Conservation (phyloP, 2,888 invertebrate genomes). For the Synanthedon andrenaeformis region DNA sequence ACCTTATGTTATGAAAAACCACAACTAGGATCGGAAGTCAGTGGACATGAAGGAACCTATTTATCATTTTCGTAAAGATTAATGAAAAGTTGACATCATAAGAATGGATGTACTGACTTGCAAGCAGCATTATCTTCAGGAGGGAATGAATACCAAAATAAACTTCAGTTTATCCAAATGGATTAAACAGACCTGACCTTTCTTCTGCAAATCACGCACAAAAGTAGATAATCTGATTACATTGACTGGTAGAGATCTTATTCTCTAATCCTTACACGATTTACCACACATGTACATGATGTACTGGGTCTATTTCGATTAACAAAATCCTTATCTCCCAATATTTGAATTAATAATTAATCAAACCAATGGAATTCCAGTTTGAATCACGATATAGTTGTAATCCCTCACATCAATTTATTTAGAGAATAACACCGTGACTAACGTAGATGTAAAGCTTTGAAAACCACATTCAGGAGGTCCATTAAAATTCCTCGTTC, state of each 20-base stretch:
- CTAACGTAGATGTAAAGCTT: conserved; percentile 20
- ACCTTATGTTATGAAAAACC: too few relatives aligned
- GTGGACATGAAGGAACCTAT: too few relatives aligned
- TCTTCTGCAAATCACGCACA: neutral
- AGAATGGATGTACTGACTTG: too few relatives aligned
- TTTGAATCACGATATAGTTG: conserved; percentile 33
- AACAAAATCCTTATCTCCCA: conserved; percentile 40
- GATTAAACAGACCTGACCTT: neutral
- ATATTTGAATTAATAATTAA: conserved; percentile 46
- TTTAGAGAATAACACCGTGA: conserved; percentile 34
- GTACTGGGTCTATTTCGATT: conserved; percentile 38
- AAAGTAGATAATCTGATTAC: neutral
- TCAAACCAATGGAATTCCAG: conserved; percentile 38
- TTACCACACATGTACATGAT: neutral
- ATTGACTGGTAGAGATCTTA: neutral
- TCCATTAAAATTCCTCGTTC: conserved; percentile 40
- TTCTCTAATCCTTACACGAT: neutral
- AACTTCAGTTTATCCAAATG: neutral
- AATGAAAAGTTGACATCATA: too few relatives aligned
- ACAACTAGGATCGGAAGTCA: too few relatives aligned
- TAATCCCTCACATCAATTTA: conserved; percentile 48
- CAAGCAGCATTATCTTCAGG: too few relatives aligned
- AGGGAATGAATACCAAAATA: neutral
- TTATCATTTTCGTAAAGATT: too few relatives aligned
- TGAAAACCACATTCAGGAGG: conserved; percentile 16